A percentile compares a stretch with the other conserved stretches of the same genome.
Evolutionary conservation across 2,797 vertebrate species (phyloP).

Genomic region (Champsocephalus gunnari): DNA sequence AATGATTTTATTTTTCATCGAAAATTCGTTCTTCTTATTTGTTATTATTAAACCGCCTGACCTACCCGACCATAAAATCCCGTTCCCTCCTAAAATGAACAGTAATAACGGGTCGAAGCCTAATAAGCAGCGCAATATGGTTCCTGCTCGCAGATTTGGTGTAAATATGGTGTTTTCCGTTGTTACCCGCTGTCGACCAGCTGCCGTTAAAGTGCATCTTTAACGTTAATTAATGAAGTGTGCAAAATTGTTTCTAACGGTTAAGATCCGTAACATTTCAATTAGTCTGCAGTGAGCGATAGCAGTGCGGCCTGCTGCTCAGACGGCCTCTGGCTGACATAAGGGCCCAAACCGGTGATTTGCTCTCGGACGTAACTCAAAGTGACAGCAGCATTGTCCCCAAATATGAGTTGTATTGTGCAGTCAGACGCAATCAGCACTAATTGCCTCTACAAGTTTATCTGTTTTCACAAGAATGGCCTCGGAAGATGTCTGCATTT

Average conservation of each 20-base stretch:
- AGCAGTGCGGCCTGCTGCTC: slow-evolving; percentile 50
- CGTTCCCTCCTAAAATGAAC: neutral
- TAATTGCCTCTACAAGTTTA: slow-evolving; percentile 67
- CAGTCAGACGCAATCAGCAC: slow-evolving; percentile 52
- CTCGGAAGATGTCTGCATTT: neutral
- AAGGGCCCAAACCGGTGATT: slow-evolving; percentile 51
- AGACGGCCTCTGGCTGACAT: slow-evolving; percentile 45
- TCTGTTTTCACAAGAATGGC: slow-evolving; percentile 11
- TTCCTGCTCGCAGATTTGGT: slow-evolving; percentile 34
- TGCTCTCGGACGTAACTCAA: slow-evolving; percentile 47
- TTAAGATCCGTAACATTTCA: slow-evolving; percentile 87
- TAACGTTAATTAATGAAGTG: slow-evolving; percentile 90
- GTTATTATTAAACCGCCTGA: rapidly evolving
- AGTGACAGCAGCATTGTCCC: slow-evolving; percentile 69
- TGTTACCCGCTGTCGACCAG: slow-evolving; percentile 78
- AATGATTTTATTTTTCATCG: neutral
- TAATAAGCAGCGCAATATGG: slow-evolving; percentile 56
- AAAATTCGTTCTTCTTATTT: neutral
- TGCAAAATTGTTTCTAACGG: slow-evolving; percentile 89
- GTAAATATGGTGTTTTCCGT: slow-evolving; percentile 56
- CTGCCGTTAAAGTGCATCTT: slow-evolving; percentile 89
- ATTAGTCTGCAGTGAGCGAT: slow-evolving; percentile 72
- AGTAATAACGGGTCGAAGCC: slow-evolving; percentile 38
- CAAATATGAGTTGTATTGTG: slow-evolving; percentile 31
- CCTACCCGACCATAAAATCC: neutral